phyloP scores from a whole-genome alignment of 2,113 vertebrate genomes.

The Heliornis fulica region DNA sequence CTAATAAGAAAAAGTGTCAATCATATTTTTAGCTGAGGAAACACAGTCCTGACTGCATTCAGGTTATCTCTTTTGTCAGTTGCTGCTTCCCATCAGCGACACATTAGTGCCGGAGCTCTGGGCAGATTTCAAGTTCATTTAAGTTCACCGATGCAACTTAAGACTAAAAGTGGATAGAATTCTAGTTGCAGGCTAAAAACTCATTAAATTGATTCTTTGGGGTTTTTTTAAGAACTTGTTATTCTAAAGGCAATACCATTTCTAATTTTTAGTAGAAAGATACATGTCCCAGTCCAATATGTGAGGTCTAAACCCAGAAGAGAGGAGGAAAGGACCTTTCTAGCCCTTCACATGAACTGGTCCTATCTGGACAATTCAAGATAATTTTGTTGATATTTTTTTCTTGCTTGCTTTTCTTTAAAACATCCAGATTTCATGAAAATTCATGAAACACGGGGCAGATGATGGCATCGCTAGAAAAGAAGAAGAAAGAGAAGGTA shows the following conservation, averaged over 20 bases:
- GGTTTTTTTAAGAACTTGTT: background rate
- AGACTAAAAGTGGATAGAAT: background rate
- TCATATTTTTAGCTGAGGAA: slow-evolving; percentile 13
- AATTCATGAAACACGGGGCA: background rate
- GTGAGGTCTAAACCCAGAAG: background rate
- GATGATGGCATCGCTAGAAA: background rate
- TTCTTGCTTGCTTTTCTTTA: background rate
- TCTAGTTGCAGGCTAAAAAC: background rate
- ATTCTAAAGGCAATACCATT: background rate
- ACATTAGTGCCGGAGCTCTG: background rate
- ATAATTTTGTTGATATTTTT: background rate
- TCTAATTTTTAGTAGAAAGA: background rate
- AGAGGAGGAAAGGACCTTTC: background rate
- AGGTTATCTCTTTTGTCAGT: slow-evolving; percentile 15
- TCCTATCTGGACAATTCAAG: background rate
- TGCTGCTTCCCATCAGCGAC: background rate
- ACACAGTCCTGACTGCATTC: background rate
- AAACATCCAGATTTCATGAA: background rate
- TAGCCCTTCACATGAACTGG: background rate
- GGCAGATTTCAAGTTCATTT: slow-evolving; percentile 32
- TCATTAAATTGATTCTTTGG: background rate
- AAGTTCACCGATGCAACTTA: background rate
- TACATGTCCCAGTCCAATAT: background rate
- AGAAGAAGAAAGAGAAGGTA: background rate
- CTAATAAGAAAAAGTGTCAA: slow-evolving; percentile 2